Evolutionary conservation across 2,113 vertebrate species (phyloP).

Genomic region (Sapayoa aenigma): DNA sequence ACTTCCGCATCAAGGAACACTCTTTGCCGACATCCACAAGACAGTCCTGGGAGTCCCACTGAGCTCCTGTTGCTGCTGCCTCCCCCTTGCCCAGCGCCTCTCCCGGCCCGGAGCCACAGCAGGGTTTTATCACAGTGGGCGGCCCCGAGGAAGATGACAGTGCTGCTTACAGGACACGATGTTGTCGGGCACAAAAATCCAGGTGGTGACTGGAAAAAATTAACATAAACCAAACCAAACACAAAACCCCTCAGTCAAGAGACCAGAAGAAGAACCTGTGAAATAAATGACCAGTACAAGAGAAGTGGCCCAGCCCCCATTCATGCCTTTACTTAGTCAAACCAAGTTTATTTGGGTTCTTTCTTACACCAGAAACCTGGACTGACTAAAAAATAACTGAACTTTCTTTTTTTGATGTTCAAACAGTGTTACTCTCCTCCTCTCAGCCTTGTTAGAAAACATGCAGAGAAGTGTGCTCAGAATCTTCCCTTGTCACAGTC

Average conservation of each 20-base stretch:
- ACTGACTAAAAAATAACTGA: background rate
- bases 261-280: background rate
- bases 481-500: background rate
- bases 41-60: rapidly evolving
- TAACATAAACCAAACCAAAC: background rate
- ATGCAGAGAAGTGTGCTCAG: background rate
- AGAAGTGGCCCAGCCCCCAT: background rate
- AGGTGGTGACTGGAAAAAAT: background rate
- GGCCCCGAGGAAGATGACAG: background rate
- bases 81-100: background rate
- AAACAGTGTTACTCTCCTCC: background rate
- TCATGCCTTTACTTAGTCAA: background rate
- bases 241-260: background rate
- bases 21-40: background rate
- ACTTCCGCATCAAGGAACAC: background rate
- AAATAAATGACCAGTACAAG: background rate
- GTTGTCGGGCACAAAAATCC: background rate
- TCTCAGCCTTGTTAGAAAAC: background rate
- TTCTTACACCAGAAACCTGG: background rate
- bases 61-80: background rate
- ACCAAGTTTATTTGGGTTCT: background rate
- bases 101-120: background rate
- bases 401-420: background rate
- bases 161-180: background rate
- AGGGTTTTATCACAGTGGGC: rapidly evolving